These are phyloP conservation scores for Thunnus albacares DNA, from an alignment of 2,797 vertebrate genomes.

Conservation along the genomic window DNA sequence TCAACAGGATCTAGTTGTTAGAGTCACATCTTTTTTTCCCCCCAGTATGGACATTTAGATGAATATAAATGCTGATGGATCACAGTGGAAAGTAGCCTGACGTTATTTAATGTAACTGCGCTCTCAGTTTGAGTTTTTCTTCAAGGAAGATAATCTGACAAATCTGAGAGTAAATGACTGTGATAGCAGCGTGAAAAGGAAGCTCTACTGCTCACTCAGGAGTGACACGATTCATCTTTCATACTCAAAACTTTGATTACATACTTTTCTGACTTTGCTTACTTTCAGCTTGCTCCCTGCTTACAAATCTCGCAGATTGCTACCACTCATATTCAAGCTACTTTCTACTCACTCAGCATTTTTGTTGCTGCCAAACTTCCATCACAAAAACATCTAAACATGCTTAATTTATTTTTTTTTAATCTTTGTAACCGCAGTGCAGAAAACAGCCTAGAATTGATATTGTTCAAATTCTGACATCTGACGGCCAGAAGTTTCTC, in stretches of 20 bases:
- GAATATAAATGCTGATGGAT: background rate
- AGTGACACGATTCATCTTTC: constrained; percentile 1
- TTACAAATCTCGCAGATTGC: background rate
- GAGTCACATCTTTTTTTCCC: background rate
- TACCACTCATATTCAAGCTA: background rate
- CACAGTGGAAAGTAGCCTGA: background rate
- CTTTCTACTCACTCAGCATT: background rate
- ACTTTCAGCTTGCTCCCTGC: background rate
- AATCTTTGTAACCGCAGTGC: background rate
- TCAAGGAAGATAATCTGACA: background rate
- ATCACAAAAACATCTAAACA: background rate
- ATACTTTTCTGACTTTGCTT: background rate
- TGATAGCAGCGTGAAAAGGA: background rate
- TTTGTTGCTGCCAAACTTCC: background rate
- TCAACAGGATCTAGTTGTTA: background rate
- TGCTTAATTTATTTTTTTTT: too few relatives aligned
- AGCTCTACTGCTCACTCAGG: background rate
- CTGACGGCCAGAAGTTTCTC: background rate
- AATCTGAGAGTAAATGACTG: background rate
- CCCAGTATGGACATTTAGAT: background rate
- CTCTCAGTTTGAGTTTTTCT: background rate
- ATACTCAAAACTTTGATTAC: background rate
- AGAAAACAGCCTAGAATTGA: background rate
- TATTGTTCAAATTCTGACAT: background rate
- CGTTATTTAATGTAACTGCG: background rate